Evolutionary conservation across 2,113 vertebrate species (phyloP), one percentile per base, ranked within the genome.

Genomic region (Tenebrosternarchus preto): DNA sequence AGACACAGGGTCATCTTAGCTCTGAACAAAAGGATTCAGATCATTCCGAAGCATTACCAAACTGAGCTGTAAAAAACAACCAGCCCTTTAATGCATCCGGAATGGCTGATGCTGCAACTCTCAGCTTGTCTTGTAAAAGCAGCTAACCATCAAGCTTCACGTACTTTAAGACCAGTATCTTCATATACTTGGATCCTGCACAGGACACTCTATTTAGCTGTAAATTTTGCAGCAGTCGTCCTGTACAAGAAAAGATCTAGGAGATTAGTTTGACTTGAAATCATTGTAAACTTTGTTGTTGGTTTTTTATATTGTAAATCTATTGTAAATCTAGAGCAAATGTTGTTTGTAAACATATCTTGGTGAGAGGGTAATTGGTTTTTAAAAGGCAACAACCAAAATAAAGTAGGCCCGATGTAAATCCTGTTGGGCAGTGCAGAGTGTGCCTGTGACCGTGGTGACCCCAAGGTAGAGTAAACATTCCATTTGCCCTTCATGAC

Each of bases 401-500:
- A 88, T 86, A 88, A 89, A 90, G 85, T 89, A 84, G 59, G 66
- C 82, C 67, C 70, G 84, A 75, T 89, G 86, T 82, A 88, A 87
- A 91, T 88, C 78, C 87, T 87, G 82, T 85, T 80, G 80, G 79
- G 78, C 73, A 88, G 87, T 85, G 81, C 86, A 84, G 86, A 81
- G 81, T 4, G 71, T 77, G 82, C 80, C 86, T 83, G 73, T 85
- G 86, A 88, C 25, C 71, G 80, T 81, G 76, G 73, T 90, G 91
- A 92, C 89, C 92, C 86, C 75, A 43, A 82, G 90, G 89, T 87
- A 89, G 87, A 83, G 87, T 91, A 93, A 93, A 91, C 91, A 91
- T 91, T 91, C 88, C 87, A 90, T 92, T 88, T 91, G 89, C 86
- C 91, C 91, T 92, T 92, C 88, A 90, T 92, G 90, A 91, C 87